A percentile compares a stretch with the other conserved stretches of the same genome.
These are phyloP conservation scores for Entomobrya multifasciata DNA, from an alignment of 2,888 invertebrate genomes.

Conservation along the genomic window DNA sequence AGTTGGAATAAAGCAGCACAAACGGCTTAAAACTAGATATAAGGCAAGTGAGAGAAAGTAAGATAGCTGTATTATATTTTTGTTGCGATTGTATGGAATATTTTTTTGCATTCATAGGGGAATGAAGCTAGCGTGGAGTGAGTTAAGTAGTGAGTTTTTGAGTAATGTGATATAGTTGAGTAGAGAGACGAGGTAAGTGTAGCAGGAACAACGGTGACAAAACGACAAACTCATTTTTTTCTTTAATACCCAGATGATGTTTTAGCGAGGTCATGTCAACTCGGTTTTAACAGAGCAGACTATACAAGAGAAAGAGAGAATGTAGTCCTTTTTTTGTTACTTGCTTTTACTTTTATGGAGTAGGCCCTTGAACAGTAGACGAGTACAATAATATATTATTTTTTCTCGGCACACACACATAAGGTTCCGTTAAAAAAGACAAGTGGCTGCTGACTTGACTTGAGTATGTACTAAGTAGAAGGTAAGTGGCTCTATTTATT, in stretches of 20 bases:
- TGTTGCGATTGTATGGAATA: too few relatives aligned
- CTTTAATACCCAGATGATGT: slow-evolving; percentile 31
- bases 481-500: slow-evolving; percentile 66
- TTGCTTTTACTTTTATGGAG: too few relatives aligned
- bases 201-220: slow-evolving; percentile 39
- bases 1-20: neutral
- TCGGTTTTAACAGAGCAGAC: slow-evolving; percentile 4
- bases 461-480: slow-evolving; percentile 62
- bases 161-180: slow-evolving; percentile 6
- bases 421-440: slow-evolving; percentile 46
- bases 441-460: slow-evolving; percentile 47
- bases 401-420: neutral
- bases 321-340: too few relatives aligned
- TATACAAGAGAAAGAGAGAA: neutral
- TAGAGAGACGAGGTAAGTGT: neutral
- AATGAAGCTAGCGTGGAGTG: neutral
- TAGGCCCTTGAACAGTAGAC: neutral
- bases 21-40: slow-evolving; percentile 5
- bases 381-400: slow-evolving; percentile 14
- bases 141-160: neutral
- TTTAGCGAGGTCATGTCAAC: slow-evolving; percentile 55
- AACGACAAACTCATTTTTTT: slow-evolving; percentile 58
- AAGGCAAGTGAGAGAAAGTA: slow-evolving; percentile 1
- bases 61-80: slow-evolving; percentile 32
- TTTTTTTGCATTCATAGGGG: slow-evolving; percentile 21